phyloP scores from a whole-genome alignment of 2,113 vertebrate species.

The Phaetusa simplex region DNA sequence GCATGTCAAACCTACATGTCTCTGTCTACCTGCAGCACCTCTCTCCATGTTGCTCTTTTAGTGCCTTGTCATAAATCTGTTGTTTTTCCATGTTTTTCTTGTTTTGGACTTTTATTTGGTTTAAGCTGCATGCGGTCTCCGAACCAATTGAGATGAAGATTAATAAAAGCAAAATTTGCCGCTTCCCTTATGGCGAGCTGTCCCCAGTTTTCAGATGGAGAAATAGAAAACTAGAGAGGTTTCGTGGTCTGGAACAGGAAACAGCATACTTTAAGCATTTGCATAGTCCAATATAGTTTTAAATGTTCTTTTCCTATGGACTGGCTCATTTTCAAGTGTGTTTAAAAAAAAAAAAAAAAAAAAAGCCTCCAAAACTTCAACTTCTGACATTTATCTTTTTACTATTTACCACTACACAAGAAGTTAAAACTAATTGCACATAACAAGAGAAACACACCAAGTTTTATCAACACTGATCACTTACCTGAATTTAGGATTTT shows the following conservation, averaged over 20 bases:
- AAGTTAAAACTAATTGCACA: background rate
- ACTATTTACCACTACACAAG: background rate
- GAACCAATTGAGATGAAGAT: background rate
- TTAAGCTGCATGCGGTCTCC: background rate
- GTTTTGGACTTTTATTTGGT: background rate
- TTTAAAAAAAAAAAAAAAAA: background rate
- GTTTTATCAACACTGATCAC: background rate
- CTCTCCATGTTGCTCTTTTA: background rate
- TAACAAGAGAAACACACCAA: background rate
- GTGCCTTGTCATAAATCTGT: background rate
- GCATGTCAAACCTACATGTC: fast-evolving
- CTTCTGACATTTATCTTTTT: background rate
- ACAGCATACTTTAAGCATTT: background rate
- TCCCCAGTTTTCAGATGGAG: background rate
- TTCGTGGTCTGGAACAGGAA: background rate
- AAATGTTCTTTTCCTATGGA: background rate
- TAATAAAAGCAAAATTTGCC: background rate
- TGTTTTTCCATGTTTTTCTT: background rate
- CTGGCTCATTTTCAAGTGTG: background rate
- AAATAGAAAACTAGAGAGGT: background rate
- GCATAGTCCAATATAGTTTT: background rate
- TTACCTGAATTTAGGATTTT: conserved; percentile 95
- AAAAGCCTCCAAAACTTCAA: background rate
- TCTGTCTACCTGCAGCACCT: background rate
- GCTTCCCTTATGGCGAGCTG: background rate